Evolutionary conservation across 1,140 invertebrate genomes (phyloP).

Genomic region (Mycetomoellerius zeteki): DNA sequence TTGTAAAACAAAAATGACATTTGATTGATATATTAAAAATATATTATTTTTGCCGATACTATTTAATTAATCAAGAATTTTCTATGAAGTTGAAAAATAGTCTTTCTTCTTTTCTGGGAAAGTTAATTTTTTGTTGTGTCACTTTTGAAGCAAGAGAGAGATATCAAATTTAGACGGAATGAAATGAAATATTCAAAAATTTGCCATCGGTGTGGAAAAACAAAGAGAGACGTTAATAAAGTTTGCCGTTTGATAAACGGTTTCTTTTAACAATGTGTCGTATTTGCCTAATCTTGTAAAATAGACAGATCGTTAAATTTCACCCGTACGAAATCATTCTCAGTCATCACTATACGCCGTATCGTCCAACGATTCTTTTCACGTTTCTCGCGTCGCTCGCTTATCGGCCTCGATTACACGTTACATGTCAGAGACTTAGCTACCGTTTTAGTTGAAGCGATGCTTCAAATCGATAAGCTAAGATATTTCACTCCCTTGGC

Average conservation of each 20-base stretch:
- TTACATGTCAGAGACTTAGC: slow-evolving; percentile 25
- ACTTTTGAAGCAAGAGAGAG: no score
- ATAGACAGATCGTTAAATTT: background rate
- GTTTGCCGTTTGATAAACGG: no score
- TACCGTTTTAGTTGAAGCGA: slow-evolving; percentile 54
- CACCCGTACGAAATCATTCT: background rate
- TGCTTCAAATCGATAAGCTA: slow-evolving; percentile 46
- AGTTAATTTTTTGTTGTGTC: no score
- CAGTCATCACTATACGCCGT: background rate
- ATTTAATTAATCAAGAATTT: no score
- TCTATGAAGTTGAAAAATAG: no score
- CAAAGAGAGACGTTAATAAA: background rate
- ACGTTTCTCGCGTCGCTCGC: slow-evolving; percentile 6
- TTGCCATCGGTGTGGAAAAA: background rate
- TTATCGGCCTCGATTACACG: slow-evolving; percentile 14
- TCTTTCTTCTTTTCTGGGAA: no score
- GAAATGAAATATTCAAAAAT: background rate
- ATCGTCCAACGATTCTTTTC: slow-evolving; percentile 17
- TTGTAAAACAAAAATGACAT: no score
- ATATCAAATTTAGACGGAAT: background rate
- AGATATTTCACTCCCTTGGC: slow-evolving; percentile 4
- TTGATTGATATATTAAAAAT: no score
- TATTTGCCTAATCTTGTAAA: background rate
- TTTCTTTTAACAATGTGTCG: background rate
- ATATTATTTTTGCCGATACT: no score